A percentile compares a stretch with the other conserved stretches of the same genome.
Conservation (phyloP, 2,113 vertebrate genomes). For the Passerina amoena region DNA sequence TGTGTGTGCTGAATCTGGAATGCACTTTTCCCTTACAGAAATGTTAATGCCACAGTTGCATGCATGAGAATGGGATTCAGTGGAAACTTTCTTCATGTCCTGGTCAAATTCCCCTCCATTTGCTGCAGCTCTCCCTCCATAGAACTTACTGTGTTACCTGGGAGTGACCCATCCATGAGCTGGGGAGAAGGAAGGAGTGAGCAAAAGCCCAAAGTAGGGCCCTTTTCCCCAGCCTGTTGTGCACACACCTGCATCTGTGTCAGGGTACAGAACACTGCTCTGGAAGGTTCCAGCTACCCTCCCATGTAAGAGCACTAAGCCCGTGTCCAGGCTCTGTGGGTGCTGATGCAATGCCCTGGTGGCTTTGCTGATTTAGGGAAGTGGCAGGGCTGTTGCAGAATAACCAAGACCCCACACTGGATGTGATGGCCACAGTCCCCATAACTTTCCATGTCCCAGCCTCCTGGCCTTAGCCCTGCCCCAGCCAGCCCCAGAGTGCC, state of each 20-base stretch:
- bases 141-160: background rate
- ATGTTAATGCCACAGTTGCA: background rate
- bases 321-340: rapidly evolving
- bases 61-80: rapidly evolving
- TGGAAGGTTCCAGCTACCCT: background rate
- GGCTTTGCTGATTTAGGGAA: background rate
- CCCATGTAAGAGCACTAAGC: rapidly evolving
- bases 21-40: background rate
- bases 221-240: background rate
- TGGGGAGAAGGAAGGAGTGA: background rate
- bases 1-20: background rate
- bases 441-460: background rate
- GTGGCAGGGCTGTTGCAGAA: background rate
- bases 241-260: no score
- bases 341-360: rapidly evolving
- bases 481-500: background rate
- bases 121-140: background rate
- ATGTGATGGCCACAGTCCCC: rapidly evolving
- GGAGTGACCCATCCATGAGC: background rate
- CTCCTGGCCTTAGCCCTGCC: background rate
- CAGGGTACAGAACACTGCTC: rapidly evolving
- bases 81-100: background rate
- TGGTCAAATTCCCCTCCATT: background rate
- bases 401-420: background rate
- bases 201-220: background rate